phyloP scores from a whole-genome alignment of 2,797 vertebrate species.

The Myotis findleyi region DNA sequence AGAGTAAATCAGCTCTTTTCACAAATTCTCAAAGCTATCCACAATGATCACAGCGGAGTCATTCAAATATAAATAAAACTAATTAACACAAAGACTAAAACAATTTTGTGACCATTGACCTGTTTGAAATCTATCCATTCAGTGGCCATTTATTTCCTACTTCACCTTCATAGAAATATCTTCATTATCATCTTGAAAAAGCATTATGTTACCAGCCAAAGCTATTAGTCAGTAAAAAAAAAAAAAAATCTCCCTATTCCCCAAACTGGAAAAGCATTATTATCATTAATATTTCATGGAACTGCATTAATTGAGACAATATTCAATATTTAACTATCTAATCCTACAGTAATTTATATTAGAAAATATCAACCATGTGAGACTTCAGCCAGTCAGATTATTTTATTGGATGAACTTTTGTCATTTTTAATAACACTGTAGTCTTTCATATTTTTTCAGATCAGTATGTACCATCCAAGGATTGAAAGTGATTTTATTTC shows the following conservation, averaged over 20 bases:
- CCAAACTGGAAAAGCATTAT: slow-evolving; percentile 82
- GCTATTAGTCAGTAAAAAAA: slow-evolving; percentile 83
- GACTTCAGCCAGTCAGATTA: slow-evolving; percentile 76
- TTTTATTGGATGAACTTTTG: slow-evolving; percentile 78
- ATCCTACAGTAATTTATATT: slow-evolving; percentile 83
- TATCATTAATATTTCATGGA: slow-evolving; percentile 85
- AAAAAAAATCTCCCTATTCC: slow-evolving; percentile 62
- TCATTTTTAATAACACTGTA: slow-evolving; percentile 76
- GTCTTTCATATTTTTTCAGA: slow-evolving; percentile 75
- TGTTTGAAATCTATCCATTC: slow-evolving; percentile 71
- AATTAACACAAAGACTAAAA: slow-evolving; percentile 71
- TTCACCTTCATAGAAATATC: slow-evolving; percentile 82
- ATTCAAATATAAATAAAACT: slow-evolving; percentile 60
- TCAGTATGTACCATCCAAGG: slow-evolving; percentile 73
- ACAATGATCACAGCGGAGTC: slow-evolving; percentile 52
- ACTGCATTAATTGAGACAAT: slow-evolving; percentile 85
- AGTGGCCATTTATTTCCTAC: slow-evolving; percentile 79
- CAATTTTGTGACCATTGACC: slow-evolving; percentile 67
- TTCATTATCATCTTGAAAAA: slow-evolving; percentile 83
- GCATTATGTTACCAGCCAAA: slow-evolving; percentile 82
- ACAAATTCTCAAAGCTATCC: slow-evolving; percentile 65
- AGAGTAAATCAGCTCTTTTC: slow-evolving; percentile 59
- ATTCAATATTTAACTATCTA: slow-evolving; percentile 86
- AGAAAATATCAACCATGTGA: slow-evolving; percentile 82
- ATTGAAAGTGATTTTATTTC: slow-evolving; percentile 80